These are phyloP conservation scores for Apocheima hispidaria DNA, from an alignment of 2,888 invertebrate genomes.

Conservation along the genomic window DNA sequence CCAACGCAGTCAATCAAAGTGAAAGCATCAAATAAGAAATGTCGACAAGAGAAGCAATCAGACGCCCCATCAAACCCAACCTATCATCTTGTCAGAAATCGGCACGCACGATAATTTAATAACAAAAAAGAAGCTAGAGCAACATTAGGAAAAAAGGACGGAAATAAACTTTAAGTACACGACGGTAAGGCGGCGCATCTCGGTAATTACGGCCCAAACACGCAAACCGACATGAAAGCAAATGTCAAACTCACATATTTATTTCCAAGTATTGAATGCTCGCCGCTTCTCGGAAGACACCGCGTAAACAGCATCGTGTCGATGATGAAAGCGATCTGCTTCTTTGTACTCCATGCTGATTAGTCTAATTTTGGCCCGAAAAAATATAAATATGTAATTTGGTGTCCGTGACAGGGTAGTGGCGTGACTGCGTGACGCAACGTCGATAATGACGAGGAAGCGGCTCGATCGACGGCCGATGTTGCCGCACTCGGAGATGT, in stretches of 20 bases:
- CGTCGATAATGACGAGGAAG: conserved; percentile 64
- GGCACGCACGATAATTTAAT: conserved; percentile 86
- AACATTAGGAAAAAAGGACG: conserved; percentile 63
- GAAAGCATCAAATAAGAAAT: conserved; percentile 77
- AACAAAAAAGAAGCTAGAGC: conserved; percentile 78
- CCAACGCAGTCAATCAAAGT: conserved; percentile 83
- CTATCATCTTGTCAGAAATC: conserved; percentile 85
- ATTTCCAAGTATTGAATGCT: conserved; percentile 86
- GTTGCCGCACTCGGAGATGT: conserved; percentile 48
- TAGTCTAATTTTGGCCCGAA: conserved; percentile 80
- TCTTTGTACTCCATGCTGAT: conserved; percentile 84
- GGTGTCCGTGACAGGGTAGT: conserved; percentile 74
- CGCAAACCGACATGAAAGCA: conserved; percentile 84
- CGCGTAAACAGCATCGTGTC: conserved; percentile 84
- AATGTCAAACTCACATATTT: conserved; percentile 86
- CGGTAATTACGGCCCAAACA: conserved; percentile 81
- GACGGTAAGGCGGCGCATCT: conserved; percentile 61
- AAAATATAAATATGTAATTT: conserved; percentile 73
- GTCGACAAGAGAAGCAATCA: conserved; percentile 85
- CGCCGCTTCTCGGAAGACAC: conserved; percentile 80
- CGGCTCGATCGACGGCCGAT: conserved; percentile 42
- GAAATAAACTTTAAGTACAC: conserved; percentile 69
- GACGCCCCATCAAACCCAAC: conserved; percentile 81
- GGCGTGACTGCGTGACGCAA: conserved; percentile 62
- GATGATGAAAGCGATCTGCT: conserved; percentile 85